Base-by-base conservation (phyloP, 2,888 invertebrate genomes). In the Orchesellides sinensis region DNA sequence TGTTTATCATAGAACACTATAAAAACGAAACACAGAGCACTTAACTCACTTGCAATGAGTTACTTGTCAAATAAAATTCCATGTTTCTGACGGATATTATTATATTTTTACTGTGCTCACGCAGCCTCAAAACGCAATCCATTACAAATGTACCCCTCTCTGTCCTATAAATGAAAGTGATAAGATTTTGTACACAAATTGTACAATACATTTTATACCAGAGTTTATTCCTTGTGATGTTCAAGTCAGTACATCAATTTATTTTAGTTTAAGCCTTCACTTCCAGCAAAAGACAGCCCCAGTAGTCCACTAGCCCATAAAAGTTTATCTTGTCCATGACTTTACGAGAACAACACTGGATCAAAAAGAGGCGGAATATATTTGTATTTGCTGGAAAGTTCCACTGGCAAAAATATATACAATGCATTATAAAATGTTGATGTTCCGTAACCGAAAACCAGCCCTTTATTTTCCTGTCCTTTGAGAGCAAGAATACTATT, bases 1-100 rank as follows among this genome's bases (percentile, higher is more conserved):
- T 49, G 52, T 52, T 52, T 59, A 59, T 59, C 61, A 69, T 69
- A 23, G 23, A n/a, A 45, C 1, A 52, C 32, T 32, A 10, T 12
- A 14, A n/a, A n/a, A 25, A 25, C 27, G 23, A 29, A 17, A 27
- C 47, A n/a, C 17, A 35, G 45, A 45, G n/a, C 10, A 29, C 65
- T 23, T 40, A 27, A 68, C 49, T 49, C 52, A 68, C 19, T 49
- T 17, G 52, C 29, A 54, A 69, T 69, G 69, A 69, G 69, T 19
- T 29, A 21, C 69, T 40, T 70, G 70, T 72, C 61, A 72, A 61
- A 72, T 72, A 59, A 45, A 72, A 61, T 14, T 61, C 45, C 23
- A 12, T 70, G 70, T 23, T 40, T 14, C 21, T 54, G 56, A 70
- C 56, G 70, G 70, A 59, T 70, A 70, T 70, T 70, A 69, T 52